These are phyloP conservation scores for Limosa lapponica DNA, from an alignment of 2,797 vertebrate genomes.

Conservation along the genomic window DNA sequence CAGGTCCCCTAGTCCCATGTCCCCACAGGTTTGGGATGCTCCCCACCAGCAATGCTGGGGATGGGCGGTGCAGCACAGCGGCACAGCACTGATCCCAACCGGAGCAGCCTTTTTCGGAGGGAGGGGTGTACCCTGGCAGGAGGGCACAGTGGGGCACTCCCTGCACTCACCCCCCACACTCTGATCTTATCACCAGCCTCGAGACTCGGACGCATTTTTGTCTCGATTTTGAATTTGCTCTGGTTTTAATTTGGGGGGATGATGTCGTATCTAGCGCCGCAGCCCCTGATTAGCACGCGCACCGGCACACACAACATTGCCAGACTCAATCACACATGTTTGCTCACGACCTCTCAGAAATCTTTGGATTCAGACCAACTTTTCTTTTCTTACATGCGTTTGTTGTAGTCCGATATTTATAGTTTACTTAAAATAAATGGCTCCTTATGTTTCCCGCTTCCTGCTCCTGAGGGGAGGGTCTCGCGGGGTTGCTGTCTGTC, in stretches of 20 bases:
- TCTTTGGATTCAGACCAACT: constrained; percentile 60
- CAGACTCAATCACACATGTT: constrained; percentile 62
- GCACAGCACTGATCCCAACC: neutral
- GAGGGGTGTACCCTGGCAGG: rapidly evolving
- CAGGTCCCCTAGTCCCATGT: no score
- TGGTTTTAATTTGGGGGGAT: constrained; percentile 55
- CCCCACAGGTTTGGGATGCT: rapidly evolving
- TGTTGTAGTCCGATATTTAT: constrained; percentile 62
- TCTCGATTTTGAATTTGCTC: neutral
- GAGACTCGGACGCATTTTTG: neutral
- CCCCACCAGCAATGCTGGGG: neutral
- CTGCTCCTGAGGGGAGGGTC: constrained; percentile 38
- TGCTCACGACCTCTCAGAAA: constrained; percentile 52
- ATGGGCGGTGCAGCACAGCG: rapidly evolving
- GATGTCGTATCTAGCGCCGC: neutral
- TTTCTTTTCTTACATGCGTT: constrained; percentile 55
- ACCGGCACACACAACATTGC: neutral
- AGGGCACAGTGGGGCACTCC: neutral
- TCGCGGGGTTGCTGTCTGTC: constrained; percentile 18
- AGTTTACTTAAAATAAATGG: constrained; percentile 73
- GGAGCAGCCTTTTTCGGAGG: neutral
- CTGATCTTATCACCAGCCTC: neutral
- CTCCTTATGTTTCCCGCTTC: constrained; percentile 69
- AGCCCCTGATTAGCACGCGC: constrained; percentile 6
- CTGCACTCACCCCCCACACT: neutral